These are phyloP conservation scores for Tachysurus fulvidraco DNA, from an alignment of 2,113 vertebrate genomes.

Conservation along the genomic window DNA sequence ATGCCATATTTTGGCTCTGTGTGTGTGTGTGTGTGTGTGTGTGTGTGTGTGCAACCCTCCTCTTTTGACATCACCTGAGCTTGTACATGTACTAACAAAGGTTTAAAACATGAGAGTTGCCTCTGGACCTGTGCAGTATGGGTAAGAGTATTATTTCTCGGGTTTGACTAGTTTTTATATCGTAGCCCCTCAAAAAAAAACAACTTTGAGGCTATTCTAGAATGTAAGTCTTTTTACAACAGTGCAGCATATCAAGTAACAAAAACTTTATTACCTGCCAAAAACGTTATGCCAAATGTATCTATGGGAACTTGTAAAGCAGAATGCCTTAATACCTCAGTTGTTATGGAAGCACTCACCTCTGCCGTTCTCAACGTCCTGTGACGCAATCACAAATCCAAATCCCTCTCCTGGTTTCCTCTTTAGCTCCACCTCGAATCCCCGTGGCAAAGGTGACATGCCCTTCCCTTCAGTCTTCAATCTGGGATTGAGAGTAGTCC, in stretches of 20 bases:
- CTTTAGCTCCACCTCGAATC: conserved; percentile 72
- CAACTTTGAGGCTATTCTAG: no score
- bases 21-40: not conserved
- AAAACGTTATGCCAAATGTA: not conserved
- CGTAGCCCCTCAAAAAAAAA: no score
- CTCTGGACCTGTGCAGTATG: no score
- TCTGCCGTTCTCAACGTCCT: conserved; percentile 64
- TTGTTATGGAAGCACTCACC: conserved; percentile 61
- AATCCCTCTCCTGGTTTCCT: conserved; percentile 73
- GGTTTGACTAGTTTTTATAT: no score
- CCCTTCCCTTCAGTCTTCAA: conserved; percentile 44
- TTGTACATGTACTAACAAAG: no score
- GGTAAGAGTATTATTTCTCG: no score
- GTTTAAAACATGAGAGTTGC: no score
- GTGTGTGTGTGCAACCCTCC: not conserved
- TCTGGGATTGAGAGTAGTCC: conserved; percentile 50
- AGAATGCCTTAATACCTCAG: not conserved
- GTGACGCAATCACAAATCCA: conserved; percentile 76
- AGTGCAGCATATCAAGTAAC: no score
- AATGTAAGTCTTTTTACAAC: not conserved
- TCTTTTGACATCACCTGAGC: not conserved
- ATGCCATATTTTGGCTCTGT: not conserved
- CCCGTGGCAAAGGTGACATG: conserved; percentile 38
- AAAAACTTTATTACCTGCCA: no score
- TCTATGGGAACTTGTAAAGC: not conserved